Percentiles rank a stretch among this genome's conserved stretches.
Conservation (phyloP, 2,113 vertebrate genomes). For the Neodontobutis hainanensis region DNA sequence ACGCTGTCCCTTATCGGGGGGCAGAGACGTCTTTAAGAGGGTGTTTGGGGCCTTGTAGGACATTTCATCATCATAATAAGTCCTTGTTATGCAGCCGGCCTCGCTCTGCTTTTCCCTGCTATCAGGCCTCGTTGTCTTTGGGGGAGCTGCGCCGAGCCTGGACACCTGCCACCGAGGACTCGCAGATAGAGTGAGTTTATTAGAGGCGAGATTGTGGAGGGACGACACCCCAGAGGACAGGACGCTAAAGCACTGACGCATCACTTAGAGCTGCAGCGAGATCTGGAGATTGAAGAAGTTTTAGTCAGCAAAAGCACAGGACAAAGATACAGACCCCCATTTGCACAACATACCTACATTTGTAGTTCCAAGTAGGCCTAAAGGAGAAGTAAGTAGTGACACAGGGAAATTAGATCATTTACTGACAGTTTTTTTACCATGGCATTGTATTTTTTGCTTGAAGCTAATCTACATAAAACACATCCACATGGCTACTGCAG, state of each 20-base stretch:
- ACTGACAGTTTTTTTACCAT: too few relatives aligned
- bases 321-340: too few relatives aligned
- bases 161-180: constrained; percentile 63
- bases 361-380: too few relatives aligned
- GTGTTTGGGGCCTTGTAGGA: constrained; percentile 72
- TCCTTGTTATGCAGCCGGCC: constrained; percentile 66
- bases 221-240: constrained; percentile 37
- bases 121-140: constrained; percentile 63
- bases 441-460: too few relatives aligned
- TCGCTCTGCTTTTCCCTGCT: constrained; percentile 53
- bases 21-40: constrained; percentile 71
- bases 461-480: too few relatives aligned
- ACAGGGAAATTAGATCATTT: too few relatives aligned
- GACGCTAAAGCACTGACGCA: constrained; percentile 35
- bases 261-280: neutral
- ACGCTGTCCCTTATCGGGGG: constrained; percentile 81
- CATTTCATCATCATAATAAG: constrained; percentile 77
- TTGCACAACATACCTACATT: too few relatives aligned
- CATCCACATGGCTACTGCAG: too few relatives aligned
- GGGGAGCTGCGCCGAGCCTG: constrained; percentile 47
- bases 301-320: neutral
- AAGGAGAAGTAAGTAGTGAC: too few relatives aligned
- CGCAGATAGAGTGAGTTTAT: constrained; percentile 39
- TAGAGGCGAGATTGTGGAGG: constrained; percentile 36
- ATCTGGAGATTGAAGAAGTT: neutral